Conservation (phyloP, 2,888 invertebrate species). For the Tiliacea aurago region DNA sequence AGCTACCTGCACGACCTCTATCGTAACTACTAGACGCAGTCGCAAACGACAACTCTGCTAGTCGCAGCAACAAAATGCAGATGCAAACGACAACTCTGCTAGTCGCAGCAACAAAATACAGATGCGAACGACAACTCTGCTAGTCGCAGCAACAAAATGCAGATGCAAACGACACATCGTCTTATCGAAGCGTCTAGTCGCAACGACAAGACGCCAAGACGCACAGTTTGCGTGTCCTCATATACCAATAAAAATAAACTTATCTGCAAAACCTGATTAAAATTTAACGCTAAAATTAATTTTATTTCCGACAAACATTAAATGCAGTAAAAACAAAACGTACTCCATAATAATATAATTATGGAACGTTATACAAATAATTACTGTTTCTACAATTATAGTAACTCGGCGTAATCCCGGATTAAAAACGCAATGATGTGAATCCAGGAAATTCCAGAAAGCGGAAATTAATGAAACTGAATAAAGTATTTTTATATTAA, state of each 20-base stretch:
- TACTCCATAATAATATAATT: not conserved
- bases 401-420: constrained; percentile 24
- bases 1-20: not conserved
- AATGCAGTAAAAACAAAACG: constrained; percentile 13
- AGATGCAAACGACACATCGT: too few species aligned
- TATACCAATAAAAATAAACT: not conserved
- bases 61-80: too few species aligned
- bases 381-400: constrained; percentile 24
- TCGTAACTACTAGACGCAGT: not conserved
- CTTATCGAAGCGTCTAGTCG: too few species aligned
- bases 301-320: not conserved
- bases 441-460: not conserved
- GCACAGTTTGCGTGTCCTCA: not conserved
- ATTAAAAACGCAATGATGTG: not conserved
- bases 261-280: not conserved
- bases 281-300: not conserved
- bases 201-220: not conserved
- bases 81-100: too few species aligned
- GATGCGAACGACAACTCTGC: too few species aligned
- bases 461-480: constrained; percentile 9
- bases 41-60: not conserved
- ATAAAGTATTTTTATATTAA: not conserved
- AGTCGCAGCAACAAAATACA: too few species aligned
- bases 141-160: not conserved
- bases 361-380: constrained; percentile 18